Percentiles rank a stretch among this genome's conserved stretches.
phyloP scores from a whole-genome alignment of 2,113 vertebrate genomes.

The Peromyscus californicus region DNA sequence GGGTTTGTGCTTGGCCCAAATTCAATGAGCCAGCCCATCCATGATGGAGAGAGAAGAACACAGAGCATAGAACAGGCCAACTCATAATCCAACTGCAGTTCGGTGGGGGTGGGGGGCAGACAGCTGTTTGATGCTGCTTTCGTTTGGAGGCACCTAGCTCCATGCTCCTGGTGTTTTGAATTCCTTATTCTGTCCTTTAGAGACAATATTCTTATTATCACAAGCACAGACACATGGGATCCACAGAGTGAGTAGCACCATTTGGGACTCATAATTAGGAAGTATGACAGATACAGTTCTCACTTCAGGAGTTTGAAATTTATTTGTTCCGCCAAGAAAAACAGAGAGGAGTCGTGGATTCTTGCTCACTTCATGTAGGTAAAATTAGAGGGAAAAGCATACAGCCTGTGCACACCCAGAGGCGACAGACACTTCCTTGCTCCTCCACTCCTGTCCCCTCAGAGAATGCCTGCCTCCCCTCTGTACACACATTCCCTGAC shows the following conservation, averaged over 20 bases:
- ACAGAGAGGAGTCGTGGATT: neutral
- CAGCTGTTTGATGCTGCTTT: neutral
- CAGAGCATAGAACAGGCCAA: neutral
- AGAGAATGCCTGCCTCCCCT: neutral
- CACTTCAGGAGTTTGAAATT: neutral
- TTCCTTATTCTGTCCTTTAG: neutral
- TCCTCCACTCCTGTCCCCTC: neutral
- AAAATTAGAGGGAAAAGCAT: neutral
- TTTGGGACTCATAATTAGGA: neutral
- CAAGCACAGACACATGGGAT: neutral
- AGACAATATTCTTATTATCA: neutral
- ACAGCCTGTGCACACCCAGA: neutral
- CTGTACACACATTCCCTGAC: too few species aligned
- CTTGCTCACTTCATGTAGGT: neutral
- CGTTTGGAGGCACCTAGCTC: neutral
- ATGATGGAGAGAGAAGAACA: neutral
- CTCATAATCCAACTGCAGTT: neutral
- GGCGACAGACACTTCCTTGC: accelerated
- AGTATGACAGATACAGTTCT: neutral
- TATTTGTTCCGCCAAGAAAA: neutral
- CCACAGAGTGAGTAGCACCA: neutral
- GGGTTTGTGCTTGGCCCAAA: neutral
- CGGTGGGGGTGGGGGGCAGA: neutral
- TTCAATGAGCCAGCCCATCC: neutral
- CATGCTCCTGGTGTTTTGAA: neutral